Evolutionary conservation across 2,888 invertebrate species (phyloP), one percentile per base, ranked within the genome.

Genomic region (Protonemura montana): DNA sequence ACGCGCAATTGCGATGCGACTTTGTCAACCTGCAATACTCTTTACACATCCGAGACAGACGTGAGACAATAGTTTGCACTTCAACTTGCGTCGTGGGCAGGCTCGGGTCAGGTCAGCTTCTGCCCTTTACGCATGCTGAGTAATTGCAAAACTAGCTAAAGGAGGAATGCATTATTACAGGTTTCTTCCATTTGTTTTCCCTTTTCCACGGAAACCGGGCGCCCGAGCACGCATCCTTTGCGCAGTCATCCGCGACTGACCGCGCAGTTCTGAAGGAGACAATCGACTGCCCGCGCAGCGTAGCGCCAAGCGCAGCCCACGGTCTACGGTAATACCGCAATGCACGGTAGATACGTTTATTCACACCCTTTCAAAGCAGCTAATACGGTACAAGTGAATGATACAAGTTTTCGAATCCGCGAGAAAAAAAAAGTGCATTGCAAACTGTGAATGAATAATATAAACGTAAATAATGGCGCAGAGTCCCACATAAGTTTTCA

Each of bases 401-500:
- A 59, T 59, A 59, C 59, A 21, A 59, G 59, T 59, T 59, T 59
- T 59, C 59, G 59, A 59, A 21, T 59, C 59, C 59, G 59, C 59
- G 59, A 59, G 59, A 21, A 59, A 59, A 59, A n/a, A 59, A 59
- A 7, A 16, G 59, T 21, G 21, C 59, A 59, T 59, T 59, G 21
- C 59, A 21, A 59, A 59, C 21, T 59, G 59, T 21, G 13, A 59
- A 59, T 59, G 59, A 59, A 59, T 59, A 59, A 59, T 59, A 59
- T 59, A 59, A 59, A 21, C 59, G 59, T 59, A 59, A 59, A 59
- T 59, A 59, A 59, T 59, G 59, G 59, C 59, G 59, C 16, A 3
- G 81, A 28, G 30, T 81, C 81, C 28, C 30, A 81, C 30, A 81
- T 81, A 81, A 81, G 29, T 28, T 81, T 81, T 81, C 81, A 81